These are phyloP conservation scores for Phacellophora camtschatica DNA, from an alignment of 30 jellyfish, hydroid and myxozoan species.

Conservation along the genomic window DNA sequence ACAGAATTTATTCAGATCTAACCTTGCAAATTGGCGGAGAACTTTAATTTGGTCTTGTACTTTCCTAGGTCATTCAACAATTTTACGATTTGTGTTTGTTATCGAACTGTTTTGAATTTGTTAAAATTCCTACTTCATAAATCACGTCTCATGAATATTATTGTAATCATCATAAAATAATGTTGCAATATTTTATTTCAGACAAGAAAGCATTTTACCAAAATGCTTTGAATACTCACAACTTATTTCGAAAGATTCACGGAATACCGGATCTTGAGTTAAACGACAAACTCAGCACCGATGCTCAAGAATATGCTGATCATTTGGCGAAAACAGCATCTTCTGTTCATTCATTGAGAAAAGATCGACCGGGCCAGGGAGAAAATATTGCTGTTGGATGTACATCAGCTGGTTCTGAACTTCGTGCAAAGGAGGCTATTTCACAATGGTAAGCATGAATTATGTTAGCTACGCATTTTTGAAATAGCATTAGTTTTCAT, in stretches of 20 bases:
- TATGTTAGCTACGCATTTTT: neutral
- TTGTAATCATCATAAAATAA: too few relatives aligned
- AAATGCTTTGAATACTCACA: conserved; percentile 76
- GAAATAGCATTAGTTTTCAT: neutral
- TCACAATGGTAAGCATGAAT: conserved; percentile 72
- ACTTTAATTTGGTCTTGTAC: too few relatives aligned
- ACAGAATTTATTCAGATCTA: too few relatives aligned
- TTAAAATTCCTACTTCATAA: too few relatives aligned
- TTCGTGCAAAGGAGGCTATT: conserved; percentile 92
- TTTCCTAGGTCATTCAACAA: too few relatives aligned
- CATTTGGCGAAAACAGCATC: conserved; percentile 66
- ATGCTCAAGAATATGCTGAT: conserved; percentile 91
- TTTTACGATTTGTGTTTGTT: too few relatives aligned
- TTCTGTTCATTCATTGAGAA: conserved; percentile 69
- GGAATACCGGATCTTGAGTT: conserved; percentile 78
- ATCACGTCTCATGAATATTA: too few relatives aligned
- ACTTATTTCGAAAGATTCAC: conserved; percentile 75
- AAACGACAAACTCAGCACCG: conserved; percentile 75
- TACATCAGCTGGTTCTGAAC: conserved; percentile 84
- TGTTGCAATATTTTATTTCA: neutral
- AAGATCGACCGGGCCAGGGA: conserved; percentile 99
- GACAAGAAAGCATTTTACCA: conserved; percentile 70
- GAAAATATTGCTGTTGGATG: conserved; percentile 97
- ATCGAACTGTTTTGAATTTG: too few relatives aligned
- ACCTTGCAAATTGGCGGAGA: too few relatives aligned